A percentile compares a stretch with the other conserved stretches of the same genome.
phyloP scores from a whole-genome alignment of 1,140 invertebrate genomes.

The Brachystomella parvula region DNA sequence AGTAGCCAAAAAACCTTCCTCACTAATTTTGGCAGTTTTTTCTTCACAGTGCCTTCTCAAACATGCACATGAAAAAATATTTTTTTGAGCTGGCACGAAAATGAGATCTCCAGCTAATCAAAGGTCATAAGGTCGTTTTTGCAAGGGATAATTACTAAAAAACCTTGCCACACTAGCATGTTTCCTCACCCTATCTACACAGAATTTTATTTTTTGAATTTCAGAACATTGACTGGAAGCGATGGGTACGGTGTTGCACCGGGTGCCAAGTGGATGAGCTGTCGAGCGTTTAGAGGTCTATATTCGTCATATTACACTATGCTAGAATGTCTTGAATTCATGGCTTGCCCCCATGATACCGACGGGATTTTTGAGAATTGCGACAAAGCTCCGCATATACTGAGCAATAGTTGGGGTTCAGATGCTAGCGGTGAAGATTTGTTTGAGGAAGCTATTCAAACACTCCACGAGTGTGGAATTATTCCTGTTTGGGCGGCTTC shows the following conservation, averaged over 20 bases:
- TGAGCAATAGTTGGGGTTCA: slow-evolving; percentile 2
- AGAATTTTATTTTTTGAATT: too few relatives aligned
- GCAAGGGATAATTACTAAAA: too few relatives aligned
- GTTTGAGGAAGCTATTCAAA: not conserved
- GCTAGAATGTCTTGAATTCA: not conserved
- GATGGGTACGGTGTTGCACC: slow-evolving; percentile 6
- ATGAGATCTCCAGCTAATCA: too few relatives aligned
- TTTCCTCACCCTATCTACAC: too few relatives aligned
- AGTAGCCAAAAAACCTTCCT: too few relatives aligned
- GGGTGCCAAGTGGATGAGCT: slow-evolving; percentile 6
- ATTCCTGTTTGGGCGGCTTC: not conserved
- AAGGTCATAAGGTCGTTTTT: too few relatives aligned
- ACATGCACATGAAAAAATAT: too few relatives aligned
- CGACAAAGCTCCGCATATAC: slow-evolving; percentile 11
- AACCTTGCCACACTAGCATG: too few relatives aligned
- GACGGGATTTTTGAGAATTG: slow-evolving; percentile 3
- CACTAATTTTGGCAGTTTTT: too few relatives aligned
- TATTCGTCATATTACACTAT: not conserved
- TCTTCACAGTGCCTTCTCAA: too few relatives aligned
- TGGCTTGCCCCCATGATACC: slow-evolving; percentile 4
- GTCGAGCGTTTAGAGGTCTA: not conserved
- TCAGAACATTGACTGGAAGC: not conserved
- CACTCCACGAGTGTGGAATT: not conserved
- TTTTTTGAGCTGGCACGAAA: too few relatives aligned
- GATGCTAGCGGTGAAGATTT: not conserved